These are phyloP conservation scores for Orthonychiurus folsomi DNA, from an alignment of 2,888 invertebrate species.

Conservation along the genomic window DNA sequence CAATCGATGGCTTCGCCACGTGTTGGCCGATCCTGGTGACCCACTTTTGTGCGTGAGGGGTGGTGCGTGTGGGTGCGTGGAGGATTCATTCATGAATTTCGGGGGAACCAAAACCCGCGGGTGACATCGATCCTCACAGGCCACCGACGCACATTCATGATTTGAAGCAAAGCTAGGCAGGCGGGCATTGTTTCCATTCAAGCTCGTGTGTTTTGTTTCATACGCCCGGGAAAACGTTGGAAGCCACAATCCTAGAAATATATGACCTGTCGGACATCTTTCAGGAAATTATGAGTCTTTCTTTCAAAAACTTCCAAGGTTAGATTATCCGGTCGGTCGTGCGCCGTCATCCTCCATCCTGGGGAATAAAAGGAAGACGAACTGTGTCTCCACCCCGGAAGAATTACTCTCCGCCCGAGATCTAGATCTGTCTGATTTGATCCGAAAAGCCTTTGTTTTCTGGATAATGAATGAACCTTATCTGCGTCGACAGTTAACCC, in stretches of 20 bases:
- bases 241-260: too few relatives aligned
- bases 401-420: too few relatives aligned
- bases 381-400: too few relatives aligned
- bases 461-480: not conserved
- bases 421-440: not conserved
- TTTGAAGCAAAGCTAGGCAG: not conserved
- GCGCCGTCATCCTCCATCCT: too few relatives aligned
- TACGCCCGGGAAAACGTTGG: too few relatives aligned
- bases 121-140: not conserved
- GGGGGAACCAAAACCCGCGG: not conserved
- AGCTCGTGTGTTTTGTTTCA: too few relatives aligned
- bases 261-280: too few relatives aligned
- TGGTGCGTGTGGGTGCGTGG: not conserved
- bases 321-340: not conserved
- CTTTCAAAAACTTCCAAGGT: not conserved
- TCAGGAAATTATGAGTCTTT: not conserved
- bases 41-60: not conserved
- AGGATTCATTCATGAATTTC: not conserved
- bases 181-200: not conserved
- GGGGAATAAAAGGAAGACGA: too few relatives aligned
- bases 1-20: not conserved
- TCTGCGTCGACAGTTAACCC: too few relatives aligned
- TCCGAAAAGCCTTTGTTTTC: not conserved
- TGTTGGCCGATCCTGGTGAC: not conserved
- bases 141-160: not conserved